Conservation (phyloP, 2,797 vertebrate genomes). For the Melanotaenia parkinsoni region DNA sequence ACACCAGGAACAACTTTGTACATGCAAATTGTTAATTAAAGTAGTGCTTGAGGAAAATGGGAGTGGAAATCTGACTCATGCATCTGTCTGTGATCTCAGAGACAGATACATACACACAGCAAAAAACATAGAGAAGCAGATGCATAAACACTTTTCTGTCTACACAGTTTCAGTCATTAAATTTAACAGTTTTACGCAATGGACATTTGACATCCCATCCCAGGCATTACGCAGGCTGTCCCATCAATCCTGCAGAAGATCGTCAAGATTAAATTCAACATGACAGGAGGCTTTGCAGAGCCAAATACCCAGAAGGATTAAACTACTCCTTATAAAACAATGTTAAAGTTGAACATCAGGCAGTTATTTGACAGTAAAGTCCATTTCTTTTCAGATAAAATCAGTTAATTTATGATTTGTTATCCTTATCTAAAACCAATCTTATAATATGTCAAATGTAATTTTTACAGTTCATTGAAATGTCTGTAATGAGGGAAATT, state of each 20-base stretch:
- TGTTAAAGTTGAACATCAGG: neutral
- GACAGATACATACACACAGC: neutral
- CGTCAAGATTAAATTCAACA: neutral
- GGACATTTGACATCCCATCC: neutral
- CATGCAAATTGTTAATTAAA: no score
- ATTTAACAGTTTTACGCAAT: neutral
- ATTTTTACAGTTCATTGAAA: neutral
- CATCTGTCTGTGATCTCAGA: neutral
- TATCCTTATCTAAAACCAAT: neutral
- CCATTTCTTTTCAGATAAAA: neutral
- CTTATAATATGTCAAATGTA: neutral
- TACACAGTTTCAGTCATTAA: neutral
- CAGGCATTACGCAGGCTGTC: neutral
- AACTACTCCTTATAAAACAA: neutral
- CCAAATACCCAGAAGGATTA: neutral
- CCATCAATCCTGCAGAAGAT: neutral
- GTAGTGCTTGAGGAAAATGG: neutral
- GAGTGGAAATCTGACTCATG: neutral
- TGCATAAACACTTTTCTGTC: neutral
- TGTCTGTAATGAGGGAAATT: neutral
- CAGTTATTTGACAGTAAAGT: neutral
- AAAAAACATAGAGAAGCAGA: neutral
- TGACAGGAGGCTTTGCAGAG: neutral
- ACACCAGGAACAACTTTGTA: neutral
- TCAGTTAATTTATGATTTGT: neutral